These are phyloP conservation scores for Seira musarum DNA, from an alignment of 2,888 invertebrate genomes.

Conservation along the genomic window DNA sequence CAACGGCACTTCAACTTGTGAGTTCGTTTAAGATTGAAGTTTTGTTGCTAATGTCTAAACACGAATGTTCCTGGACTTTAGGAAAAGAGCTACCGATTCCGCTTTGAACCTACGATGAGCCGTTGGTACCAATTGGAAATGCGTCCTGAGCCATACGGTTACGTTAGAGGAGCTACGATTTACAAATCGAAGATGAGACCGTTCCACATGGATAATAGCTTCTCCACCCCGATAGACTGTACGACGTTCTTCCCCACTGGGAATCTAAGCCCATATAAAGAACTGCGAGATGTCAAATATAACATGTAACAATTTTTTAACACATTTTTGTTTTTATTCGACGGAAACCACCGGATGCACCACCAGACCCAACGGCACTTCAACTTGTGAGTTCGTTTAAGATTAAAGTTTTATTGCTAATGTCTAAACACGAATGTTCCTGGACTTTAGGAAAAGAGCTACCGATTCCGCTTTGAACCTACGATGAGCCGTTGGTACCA, in stretches of 20 bases:
- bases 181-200: constrained; percentile 56
- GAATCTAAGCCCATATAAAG: constrained; percentile 64
- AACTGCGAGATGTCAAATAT: constrained; percentile 62
- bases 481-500: constrained; percentile 67
- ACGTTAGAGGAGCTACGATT: constrained; percentile 55
- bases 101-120: constrained; percentile 62
- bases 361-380: constrained; percentile 6
- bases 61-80: constrained; percentile 13
- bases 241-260: constrained; percentile 49
- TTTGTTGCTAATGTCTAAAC: constrained; percentile 4
- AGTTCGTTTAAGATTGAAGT: constrained; percentile 9
- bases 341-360: background rate
- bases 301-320: constrained; percentile 49
- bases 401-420: constrained; percentile 11
- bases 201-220: constrained; percentile 60
- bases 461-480: constrained; percentile 55
- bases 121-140: constrained; percentile 63
- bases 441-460: constrained; percentile 55
- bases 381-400: constrained; percentile 25
- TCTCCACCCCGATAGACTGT: constrained; percentile 61
- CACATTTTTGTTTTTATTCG: too few relatives aligned
- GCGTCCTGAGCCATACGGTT: constrained; percentile 53
- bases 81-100: constrained; percentile 56
- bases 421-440: background rate
- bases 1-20: constrained; percentile 24